Conservation (phyloP, 37 sponge, comb jelly and placozoan genomes). For the Agelas oroides region DNA sequence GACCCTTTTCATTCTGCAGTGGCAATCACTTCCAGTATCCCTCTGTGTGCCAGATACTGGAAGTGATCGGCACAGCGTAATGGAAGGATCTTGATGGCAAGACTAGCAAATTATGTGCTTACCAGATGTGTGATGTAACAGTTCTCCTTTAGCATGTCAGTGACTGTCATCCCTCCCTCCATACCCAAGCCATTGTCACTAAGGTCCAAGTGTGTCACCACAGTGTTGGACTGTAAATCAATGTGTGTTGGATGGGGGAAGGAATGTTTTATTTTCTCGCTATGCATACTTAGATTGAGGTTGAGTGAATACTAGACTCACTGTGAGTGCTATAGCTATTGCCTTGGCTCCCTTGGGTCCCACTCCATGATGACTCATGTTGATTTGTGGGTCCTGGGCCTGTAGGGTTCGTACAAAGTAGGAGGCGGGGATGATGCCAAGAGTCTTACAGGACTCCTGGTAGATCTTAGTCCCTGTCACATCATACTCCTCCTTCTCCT, state of each 20-base stretch:
- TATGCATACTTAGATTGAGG: neutral
- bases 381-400: conserved; percentile 53
- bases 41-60: too few species aligned
- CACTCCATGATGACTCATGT: conserved; percentile 89
- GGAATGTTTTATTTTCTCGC: neutral
- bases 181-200: conserved; percentile 91
- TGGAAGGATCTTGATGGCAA: too few species aligned
- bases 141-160: conserved; percentile 97
- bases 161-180: conserved; percentile 85
- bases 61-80: too few species aligned
- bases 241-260: too few species aligned
- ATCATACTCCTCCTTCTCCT: conserved; percentile 92
- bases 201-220: conserved; percentile 84
- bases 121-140: conserved; percentile 93
- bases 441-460: conserved; percentile 71
- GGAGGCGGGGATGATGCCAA: conserved; percentile 91
- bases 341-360: conserved; percentile 97
- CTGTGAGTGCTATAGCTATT: conserved; percentile 81
- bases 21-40: too few species aligned
- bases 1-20: too few species aligned
- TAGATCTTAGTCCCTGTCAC: conserved; percentile 84
- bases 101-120: too few species aligned
- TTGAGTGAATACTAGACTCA: too few species aligned
- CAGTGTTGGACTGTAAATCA: conserved; percentile 81
- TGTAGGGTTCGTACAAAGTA: conserved; percentile 76